Conservation (phyloP, 2,113 vertebrate genomes). For the Oncorhynchus mykiss region DNA sequence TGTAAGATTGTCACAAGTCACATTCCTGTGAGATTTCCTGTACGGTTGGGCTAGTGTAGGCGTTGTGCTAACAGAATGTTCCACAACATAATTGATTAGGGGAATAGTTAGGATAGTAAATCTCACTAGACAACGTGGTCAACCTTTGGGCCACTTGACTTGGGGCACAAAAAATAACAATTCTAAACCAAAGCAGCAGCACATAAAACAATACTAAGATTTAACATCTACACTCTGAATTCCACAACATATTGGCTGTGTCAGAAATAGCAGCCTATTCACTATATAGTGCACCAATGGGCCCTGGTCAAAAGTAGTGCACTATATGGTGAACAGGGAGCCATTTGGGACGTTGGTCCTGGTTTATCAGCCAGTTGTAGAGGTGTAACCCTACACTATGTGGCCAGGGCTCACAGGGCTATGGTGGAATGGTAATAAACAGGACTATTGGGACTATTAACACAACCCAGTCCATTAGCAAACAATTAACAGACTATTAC, state of each 20-base stretch:
- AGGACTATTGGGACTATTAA: slow-evolving; percentile 49
- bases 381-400: slow-evolving; percentile 64
- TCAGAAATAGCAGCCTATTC: no score
- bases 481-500: slow-evolving; percentile 80
- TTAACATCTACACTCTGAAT: slow-evolving; percentile 44
- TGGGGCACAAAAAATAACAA: neutral
- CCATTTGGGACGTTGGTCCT: no score
- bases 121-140: slow-evolving; percentile 23
- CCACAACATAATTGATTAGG: neutral
- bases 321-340: no score
- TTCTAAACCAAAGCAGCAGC: slow-evolving; percentile 10
- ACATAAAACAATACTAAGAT: slow-evolving; percentile 55
- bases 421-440: slow-evolving; percentile 58
- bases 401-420: slow-evolving; percentile 17
- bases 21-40: no score
- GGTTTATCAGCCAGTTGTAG: slow-evolving; percentile 56
- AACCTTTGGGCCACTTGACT: slow-evolving; percentile 9
- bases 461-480: slow-evolving; percentile 77
- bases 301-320: no score
- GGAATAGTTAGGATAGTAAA: slow-evolving; percentile 15
- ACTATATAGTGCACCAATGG: no score
- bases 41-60: neutral
- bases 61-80: neutral
- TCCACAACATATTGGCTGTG: slow-evolving; percentile 15
- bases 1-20: no score